Percentiles rank a stretch among this genome's conserved stretches.
Conservation (phyloP, 2,797 vertebrate genomes). For the Lithobates pipiens region DNA sequence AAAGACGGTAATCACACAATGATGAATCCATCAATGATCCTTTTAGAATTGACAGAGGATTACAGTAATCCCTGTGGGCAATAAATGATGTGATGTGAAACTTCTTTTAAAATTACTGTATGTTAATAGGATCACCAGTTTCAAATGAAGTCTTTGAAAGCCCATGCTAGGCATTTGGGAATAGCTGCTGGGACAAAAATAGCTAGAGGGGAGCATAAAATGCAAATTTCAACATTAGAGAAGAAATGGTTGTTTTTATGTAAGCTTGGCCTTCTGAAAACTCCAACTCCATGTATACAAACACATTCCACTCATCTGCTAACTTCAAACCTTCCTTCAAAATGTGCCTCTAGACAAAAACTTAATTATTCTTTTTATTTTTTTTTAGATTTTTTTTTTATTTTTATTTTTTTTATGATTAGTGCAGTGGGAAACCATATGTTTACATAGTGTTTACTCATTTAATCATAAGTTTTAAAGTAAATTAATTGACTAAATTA, state of each 20-base stretch:
- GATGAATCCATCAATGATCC: conserved; percentile 37
- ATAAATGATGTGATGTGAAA: conserved; percentile 18
- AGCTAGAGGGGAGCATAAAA: conserved; percentile 49
- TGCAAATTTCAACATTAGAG: conserved; percentile 42
- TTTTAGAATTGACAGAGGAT: conserved; percentile 32
- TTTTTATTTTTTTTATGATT: neutral
- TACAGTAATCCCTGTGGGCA: conserved; percentile 26
- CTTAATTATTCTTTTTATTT: conserved; percentile 21
- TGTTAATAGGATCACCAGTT: conserved; percentile 41
- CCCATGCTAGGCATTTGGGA: conserved; percentile 16
- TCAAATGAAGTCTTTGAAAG: conserved; percentile 51
- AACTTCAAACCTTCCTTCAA: conserved; percentile 50
- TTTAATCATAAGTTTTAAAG: conserved; percentile 40
- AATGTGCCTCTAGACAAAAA: conserved; percentile 18
- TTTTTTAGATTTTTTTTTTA: conserved; percentile 12
- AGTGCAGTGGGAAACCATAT: conserved; percentile 22
- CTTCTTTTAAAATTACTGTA: conserved; percentile 32
- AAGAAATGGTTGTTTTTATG: conserved; percentile 47
- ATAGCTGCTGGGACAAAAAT: conserved; percentile 45
- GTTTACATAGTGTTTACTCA: conserved; percentile 29
- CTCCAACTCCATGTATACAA: conserved; percentile 25
- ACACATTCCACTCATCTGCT: conserved; percentile 30
- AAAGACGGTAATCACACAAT: conserved; percentile 25
- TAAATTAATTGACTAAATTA: conserved; percentile 32
- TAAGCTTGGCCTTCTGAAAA: conserved; percentile 32